Percentiles rank a stretch among this genome's conserved stretches.
These are phyloP conservation scores for Miltochrista miniata DNA, from an alignment of 2,888 invertebrate species.

Conservation along the genomic window DNA sequence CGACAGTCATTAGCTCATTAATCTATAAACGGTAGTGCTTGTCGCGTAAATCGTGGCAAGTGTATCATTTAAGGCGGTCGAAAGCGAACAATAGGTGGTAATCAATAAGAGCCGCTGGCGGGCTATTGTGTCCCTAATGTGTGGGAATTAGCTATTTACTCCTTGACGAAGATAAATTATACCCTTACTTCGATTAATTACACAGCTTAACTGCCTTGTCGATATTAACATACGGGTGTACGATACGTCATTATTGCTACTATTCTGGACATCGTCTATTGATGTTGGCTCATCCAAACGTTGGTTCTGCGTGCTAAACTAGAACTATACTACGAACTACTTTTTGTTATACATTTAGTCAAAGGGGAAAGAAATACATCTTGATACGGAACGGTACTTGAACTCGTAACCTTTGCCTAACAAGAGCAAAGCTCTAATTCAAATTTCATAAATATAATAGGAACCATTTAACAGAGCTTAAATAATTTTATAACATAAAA, in stretches of 20 bases:
- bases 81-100: conserved; percentile 76
- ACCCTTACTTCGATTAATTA: conserved; percentile 77
- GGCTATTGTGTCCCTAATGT: conserved; percentile 79
- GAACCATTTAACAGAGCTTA: too few species aligned
- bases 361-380: too few species aligned
- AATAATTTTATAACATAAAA: too few species aligned
- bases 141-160: conserved; percentile 82
- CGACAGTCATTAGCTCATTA: conserved; percentile 57
- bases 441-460: too few species aligned
- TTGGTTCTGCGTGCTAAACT: neutral
- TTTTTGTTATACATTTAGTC: too few species aligned
- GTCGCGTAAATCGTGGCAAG: conserved; percentile 68
- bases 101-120: conserved; percentile 75
- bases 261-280: conserved; percentile 3
- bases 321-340: too few species aligned
- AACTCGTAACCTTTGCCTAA: too few species aligned
- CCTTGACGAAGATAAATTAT: conserved; percentile 82
- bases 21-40: conserved; percentile 59
- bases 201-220: conserved; percentile 73
- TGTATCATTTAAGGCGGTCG: conserved; percentile 74
- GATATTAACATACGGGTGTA: conserved; percentile 56
- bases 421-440: too few species aligned
- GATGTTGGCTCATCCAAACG: neutral
- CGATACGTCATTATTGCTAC: conserved; percentile 28
- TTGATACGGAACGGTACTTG: too few species aligned